Evolutionary conservation across 2,888 invertebrate species (phyloP), one percentile per base, ranked within the genome.

Genomic region (Ormyrus pomaceus): DNA sequence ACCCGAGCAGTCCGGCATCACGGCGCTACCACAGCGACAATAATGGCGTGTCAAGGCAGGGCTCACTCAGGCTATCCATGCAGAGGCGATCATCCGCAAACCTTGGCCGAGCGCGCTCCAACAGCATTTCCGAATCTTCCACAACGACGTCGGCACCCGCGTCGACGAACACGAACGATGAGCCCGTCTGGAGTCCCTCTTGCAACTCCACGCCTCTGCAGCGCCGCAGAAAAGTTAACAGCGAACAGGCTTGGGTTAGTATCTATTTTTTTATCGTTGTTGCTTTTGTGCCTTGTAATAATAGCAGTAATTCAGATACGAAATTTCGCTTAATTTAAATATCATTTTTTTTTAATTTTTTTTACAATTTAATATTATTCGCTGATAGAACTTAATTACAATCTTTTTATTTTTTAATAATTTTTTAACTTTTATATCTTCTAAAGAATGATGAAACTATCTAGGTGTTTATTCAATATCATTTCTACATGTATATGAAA

Each of bases 181-280:
- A 79, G 9, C 13, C 74, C 6, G 55, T 56, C 7, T 90, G 90
- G 90, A 34, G 81, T 0, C 90, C 90, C 65, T 81, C 84, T 74
- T 88, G 84, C 74, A 88, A 86, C 55, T 89, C 90, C 2, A 90
- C 89, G 19, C 91, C 90, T 0, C 62, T 79, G 48, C 69, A 85
- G 6, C 84, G 87, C 7, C 84, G 87, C 62, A 80, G 82, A 48
- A 82, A 83, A 75, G 51, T 11, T 53, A 90, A 91, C 13, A 91
- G 70, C 62, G 51, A 83, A 61, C 73, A 77, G 45, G 46, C 77
- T 8, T 80, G 82, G 82, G 82, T 82, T 55, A 73, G 68, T 69
- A 10, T 9, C 59, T 4, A 34, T 56, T 46, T 46, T 6, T 19
- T 74, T 48, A 48, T 55, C 10, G 13, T 64, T 46, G 34, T 34